Percentiles rank a stretch among this genome's conserved stretches.
Conservation (phyloP, 2,113 vertebrate species). For the Malurus elegans region DNA sequence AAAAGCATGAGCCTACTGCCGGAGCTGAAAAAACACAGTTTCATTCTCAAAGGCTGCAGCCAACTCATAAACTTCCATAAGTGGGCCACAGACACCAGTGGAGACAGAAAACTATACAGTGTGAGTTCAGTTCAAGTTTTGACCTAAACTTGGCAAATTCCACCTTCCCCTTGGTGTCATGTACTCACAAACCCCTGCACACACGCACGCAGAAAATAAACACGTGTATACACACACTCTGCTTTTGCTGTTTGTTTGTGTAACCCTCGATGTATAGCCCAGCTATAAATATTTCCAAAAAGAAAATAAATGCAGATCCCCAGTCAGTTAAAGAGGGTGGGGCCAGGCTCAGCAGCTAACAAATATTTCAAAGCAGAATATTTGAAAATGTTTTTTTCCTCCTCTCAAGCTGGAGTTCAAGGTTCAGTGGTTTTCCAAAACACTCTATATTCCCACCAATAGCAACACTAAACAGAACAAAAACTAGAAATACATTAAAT, state of each 20-base stretch:
- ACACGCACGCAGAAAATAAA: conserved; percentile 24
- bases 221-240: neutral
- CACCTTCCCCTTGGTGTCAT: neutral
- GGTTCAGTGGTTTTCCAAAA: conserved; percentile 50
- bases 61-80: conserved; percentile 50
- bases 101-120: conserved; percentile 25
- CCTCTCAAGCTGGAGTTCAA: conserved; percentile 3
- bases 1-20: conserved; percentile 34
- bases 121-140: conserved; percentile 28
- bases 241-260: conserved; percentile 25
- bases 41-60: conserved; percentile 40
- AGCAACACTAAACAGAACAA: neutral
- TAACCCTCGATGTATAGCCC: neutral
- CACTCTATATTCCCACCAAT: neutral
- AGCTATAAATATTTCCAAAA: conserved; percentile 36
- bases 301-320: conserved; percentile 10
- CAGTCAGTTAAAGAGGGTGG: neutral
- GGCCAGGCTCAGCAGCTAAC: neutral
- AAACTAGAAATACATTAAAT: conserved; percentile 13
- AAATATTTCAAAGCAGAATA: conserved; percentile 20
- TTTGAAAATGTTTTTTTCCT: conserved; percentile 23
- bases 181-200: neutral
- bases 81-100: conserved; percentile 26
- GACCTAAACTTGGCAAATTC: conserved; percentile 53
- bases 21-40: conserved; percentile 45